Evolutionary conservation across 2,888 invertebrate genomes (phyloP), one percentile per base, ranked within the genome.

Genomic region (Drosophila formosana): DNA sequence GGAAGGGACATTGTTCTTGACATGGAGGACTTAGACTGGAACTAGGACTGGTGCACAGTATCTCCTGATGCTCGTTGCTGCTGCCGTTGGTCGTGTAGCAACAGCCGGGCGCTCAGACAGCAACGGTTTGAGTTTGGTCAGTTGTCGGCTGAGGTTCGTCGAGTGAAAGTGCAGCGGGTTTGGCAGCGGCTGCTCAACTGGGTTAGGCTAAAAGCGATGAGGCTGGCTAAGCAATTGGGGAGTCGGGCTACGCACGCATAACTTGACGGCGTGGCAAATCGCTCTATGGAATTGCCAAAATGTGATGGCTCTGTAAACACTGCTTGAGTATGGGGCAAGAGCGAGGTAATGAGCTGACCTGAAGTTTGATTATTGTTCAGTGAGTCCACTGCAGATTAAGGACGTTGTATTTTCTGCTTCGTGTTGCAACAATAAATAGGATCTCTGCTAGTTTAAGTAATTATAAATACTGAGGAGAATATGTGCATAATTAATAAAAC

Each of bases 101-200:
- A 63, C 55, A 47, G 51, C 34, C 34, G 47, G 52, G 51, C 32
- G 53, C 58, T 45, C 82, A 81, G 83, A 82, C 85, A 51, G 55
- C 60, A 34, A 50, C 52, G 75, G 88, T 71, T 66, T 70, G 88
- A 68, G 88, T 69, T 66, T 65, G 75, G 71, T 77, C 78, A 74
- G 85, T 73, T 66, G 72, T 53, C 69, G 53, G 30, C 78, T 41
- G 66, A 66, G 53, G 56, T 43, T 78, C 63, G 61, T 68, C 72
- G 88, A 84, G 83, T 84, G 83, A 84, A 84, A 84, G 83, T 84
- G 80, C 89, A 82, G 73, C 55, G 62, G 74, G 78, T 50, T 51
- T 57, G 60, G 62, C 65, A 65, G 56, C 56, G 58, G 53, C 49
- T 79, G 60, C 56, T 32, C 60, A 56, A 52, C 32, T 23, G 61